Evolutionary conservation across 1,140 invertebrate genomes (phyloP).

Genomic region (Zaprionus camerounensis): DNA sequence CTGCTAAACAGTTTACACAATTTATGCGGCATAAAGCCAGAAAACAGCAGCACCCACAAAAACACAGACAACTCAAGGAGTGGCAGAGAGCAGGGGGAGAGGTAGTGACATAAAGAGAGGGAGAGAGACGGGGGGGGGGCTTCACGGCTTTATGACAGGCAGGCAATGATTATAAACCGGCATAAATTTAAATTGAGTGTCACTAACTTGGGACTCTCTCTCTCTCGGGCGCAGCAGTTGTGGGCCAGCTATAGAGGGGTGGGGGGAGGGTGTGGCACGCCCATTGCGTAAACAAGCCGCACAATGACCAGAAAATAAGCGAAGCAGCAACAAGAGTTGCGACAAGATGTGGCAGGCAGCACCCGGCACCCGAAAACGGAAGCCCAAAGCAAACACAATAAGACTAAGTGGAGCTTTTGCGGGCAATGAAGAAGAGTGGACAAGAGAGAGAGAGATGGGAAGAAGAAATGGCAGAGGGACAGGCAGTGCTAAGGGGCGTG

Average conservation of each 20-base stretch:
- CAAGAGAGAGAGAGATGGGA: background rate
- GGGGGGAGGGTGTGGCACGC: slow-evolving; percentile 25
- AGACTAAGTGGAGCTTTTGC: slow-evolving; percentile 54
- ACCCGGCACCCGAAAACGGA: slow-evolving; percentile 32
- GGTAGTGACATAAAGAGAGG: background rate
- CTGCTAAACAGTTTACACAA: slow-evolving; percentile 61
- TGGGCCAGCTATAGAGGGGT: background rate
- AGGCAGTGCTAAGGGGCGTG: background rate
- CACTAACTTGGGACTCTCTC: slow-evolving; percentile 49
- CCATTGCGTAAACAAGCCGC: slow-evolving; percentile 61
- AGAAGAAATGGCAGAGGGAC: too few species aligned
- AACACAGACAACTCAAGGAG: background rate
- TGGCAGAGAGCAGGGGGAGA: background rate
- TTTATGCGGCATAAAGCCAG: slow-evolving; percentile 43
- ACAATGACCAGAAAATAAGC: slow-evolving; percentile 67
- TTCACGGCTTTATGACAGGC: slow-evolving; percentile 57
- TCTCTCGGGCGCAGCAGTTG: background rate
- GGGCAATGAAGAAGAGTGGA: slow-evolving; percentile 7
- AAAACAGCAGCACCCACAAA: slow-evolving; percentile 24
- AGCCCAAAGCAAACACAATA: slow-evolving; percentile 66
- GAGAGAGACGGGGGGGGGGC: background rate
- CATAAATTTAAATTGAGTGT: slow-evolving; percentile 68
- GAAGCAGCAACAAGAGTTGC: slow-evolving; percentile 53
- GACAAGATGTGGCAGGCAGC: slow-evolving; percentile 43
- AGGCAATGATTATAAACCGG: slow-evolving; percentile 66